These are phyloP conservation scores for Lordiphosa andalusiaca DNA, from an alignment of 2,888 invertebrate genomes.

Conservation along the genomic window DNA sequence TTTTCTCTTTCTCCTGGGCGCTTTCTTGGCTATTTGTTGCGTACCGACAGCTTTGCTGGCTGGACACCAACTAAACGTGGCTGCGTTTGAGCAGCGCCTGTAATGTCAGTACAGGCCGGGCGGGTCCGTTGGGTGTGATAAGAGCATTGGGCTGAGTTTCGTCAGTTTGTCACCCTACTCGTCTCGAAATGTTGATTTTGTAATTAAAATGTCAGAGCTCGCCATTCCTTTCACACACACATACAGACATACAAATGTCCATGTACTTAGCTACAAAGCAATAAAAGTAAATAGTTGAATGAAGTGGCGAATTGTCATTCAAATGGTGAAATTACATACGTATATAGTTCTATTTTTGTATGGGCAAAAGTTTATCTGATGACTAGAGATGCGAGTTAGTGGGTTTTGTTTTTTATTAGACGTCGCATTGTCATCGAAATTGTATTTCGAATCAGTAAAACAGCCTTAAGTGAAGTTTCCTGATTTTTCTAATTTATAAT, in stretches of 20 bases:
- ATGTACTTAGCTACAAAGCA: neutral
- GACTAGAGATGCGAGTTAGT: neutral
- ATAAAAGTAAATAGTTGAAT: constrained; percentile 19
- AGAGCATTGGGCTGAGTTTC: constrained; percentile 31
- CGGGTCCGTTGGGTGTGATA: constrained; percentile 28
- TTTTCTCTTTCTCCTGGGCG: constrained; percentile 1
- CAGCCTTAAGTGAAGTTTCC: too few species aligned
- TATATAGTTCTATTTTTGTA: neutral
- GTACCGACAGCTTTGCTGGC: constrained; percentile 66
- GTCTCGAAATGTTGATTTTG: constrained; percentile 10
- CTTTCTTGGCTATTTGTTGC: constrained; percentile 8
- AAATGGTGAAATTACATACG: constrained; percentile 18
- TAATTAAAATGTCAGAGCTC: constrained; percentile 10
- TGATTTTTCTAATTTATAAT: too few species aligned
- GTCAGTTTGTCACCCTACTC: constrained; percentile 28
- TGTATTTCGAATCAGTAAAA: too few species aligned
- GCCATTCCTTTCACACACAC: constrained; percentile 1
- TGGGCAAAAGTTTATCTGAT: neutral
- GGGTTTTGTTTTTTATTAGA: too few species aligned
- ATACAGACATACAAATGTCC: neutral
- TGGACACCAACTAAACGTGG: constrained; percentile 52
- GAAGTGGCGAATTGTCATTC: constrained; percentile 10
- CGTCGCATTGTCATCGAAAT: too few species aligned
- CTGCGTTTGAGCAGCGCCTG: constrained; percentile 30
- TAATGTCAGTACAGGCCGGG: constrained; percentile 17